A percentile compares a stretch with the other conserved stretches of the same genome.
Evolutionary conservation across 2,888 invertebrate species (phyloP).

Genomic region (Napeogenes sylphis): DNA sequence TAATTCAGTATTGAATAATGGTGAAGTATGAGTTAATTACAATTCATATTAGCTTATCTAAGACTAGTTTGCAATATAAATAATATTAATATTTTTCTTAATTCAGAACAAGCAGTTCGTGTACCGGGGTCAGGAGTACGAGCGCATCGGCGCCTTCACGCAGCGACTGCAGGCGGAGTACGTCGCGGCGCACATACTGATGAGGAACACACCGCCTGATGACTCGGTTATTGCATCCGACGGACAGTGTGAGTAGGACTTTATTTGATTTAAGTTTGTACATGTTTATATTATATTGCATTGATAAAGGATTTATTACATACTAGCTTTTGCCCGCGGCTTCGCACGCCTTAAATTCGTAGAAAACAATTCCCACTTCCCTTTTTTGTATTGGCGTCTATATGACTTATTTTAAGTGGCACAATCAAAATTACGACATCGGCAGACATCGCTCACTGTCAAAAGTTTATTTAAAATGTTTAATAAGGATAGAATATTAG

Average conservation of each 20-base stretch:
- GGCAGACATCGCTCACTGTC: too few species aligned
- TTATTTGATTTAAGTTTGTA: background rate
- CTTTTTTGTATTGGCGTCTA: too few species aligned
- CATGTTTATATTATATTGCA: background rate
- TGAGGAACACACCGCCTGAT: slow-evolving; percentile 94
- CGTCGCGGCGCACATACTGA: slow-evolving; percentile 94
- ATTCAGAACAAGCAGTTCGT: slow-evolving; percentile 94
- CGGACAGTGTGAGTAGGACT: slow-evolving; percentile 83
- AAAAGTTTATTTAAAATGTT: too few species aligned
- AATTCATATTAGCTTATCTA: too few species aligned
- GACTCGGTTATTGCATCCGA: slow-evolving; percentile 90
- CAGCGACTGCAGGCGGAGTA: slow-evolving; percentile 95
- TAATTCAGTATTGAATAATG: too few species aligned
- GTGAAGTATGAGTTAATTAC: too few species aligned
- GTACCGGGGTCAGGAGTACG: slow-evolving; percentile 96
- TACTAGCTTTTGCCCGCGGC: background rate
- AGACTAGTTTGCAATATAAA: background rate
- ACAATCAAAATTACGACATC: too few species aligned
- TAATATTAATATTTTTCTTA: background rate
- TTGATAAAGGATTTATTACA: background rate
- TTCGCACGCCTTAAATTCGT: too few species aligned
- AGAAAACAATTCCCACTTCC: too few species aligned
- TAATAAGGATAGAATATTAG: too few species aligned
- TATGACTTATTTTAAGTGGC: too few species aligned
- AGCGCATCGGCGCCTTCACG: slow-evolving; percentile 95